phyloP scores from a whole-genome alignment of 2,797 vertebrate genomes.

The Chloroceryle amazona region DNA sequence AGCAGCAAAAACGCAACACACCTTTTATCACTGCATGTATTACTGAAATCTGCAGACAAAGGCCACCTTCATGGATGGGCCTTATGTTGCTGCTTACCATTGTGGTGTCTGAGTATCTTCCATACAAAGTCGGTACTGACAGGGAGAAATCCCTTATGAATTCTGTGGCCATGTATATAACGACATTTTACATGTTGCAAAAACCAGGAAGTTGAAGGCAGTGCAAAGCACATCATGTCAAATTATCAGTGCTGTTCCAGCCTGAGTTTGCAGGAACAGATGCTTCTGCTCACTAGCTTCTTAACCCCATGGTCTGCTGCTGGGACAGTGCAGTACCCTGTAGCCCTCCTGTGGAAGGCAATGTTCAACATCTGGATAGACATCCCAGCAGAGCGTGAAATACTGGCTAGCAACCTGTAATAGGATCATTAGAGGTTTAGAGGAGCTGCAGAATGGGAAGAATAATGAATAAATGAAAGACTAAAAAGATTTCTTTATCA shows the following conservation, averaged over 20 bases:
- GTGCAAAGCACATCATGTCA: background rate
- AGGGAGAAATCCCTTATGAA: background rate
- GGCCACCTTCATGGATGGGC: background rate
- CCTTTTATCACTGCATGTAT: background rate
- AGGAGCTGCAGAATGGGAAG: constrained; percentile 6
- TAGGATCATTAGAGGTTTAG: constrained; percentile 10
- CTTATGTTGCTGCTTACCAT: background rate
- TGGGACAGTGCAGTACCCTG: background rate
- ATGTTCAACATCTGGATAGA: background rate
- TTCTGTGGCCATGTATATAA: background rate
- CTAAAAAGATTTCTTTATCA: constrained; percentile 29
- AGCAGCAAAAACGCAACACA: background rate
- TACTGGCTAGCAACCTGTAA: background rate
- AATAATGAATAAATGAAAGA: constrained; percentile 52
- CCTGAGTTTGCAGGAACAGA: background rate
- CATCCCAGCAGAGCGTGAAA: constrained; percentile 31
- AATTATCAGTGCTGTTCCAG: background rate
- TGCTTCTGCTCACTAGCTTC: background rate
- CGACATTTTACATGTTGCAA: background rate
- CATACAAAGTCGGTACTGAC: background rate
- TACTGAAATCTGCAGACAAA: constrained; percentile 17
- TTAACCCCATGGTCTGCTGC: background rate
- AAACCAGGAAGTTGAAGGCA: background rate
- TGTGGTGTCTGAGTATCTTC: background rate
- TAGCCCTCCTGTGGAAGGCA: constrained; percentile 1